A percentile compares a stretch with the other conserved stretches of the same genome.
Conservation (phyloP, 2,113 vertebrate species). For the Eonycteris spelaea region DNA sequence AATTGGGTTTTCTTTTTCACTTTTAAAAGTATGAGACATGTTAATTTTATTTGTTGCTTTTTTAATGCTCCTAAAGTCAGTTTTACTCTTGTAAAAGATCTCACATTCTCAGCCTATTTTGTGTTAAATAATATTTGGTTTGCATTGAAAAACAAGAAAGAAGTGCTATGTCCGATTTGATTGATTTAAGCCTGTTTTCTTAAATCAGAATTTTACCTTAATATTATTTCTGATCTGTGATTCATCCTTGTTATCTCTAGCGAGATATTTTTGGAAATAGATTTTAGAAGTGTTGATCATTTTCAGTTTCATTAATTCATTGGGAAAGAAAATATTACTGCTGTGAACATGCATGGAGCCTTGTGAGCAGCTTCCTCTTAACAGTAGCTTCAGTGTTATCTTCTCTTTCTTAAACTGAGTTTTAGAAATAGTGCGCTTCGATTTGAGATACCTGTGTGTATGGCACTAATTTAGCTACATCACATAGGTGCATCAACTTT, state of each 20-base stretch:
- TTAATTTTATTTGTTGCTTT: slow-evolving; percentile 25
- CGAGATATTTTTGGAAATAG: not conserved
- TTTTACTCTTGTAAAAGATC: not conserved
- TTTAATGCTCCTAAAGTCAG: slow-evolving; percentile 1
- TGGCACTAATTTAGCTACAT: not conserved
- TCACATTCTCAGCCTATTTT: not conserved
- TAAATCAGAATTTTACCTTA: slow-evolving; percentile 9
- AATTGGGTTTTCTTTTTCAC: not conserved
- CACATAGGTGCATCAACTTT: not conserved
- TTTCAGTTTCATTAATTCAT: not conserved
- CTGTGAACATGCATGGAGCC: not conserved
- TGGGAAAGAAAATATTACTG: not conserved
- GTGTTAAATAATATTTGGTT: not conserved
- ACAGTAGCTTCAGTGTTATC: not conserved
- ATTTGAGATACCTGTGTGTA: not conserved
- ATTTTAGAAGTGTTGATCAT: not conserved
- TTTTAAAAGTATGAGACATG: not conserved
- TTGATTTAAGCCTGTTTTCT: not conserved
- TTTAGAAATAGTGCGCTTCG: not conserved
- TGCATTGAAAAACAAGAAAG: not conserved
- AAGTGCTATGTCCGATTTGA: not conserved
- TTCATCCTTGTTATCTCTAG: not conserved
- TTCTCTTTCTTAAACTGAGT: not conserved
- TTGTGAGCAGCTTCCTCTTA: not conserved
- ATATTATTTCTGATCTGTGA: not conserved